Base-by-base conservation (phyloP, 2,888 invertebrate genomes). In the Andrena chrysosceles region DNA sequence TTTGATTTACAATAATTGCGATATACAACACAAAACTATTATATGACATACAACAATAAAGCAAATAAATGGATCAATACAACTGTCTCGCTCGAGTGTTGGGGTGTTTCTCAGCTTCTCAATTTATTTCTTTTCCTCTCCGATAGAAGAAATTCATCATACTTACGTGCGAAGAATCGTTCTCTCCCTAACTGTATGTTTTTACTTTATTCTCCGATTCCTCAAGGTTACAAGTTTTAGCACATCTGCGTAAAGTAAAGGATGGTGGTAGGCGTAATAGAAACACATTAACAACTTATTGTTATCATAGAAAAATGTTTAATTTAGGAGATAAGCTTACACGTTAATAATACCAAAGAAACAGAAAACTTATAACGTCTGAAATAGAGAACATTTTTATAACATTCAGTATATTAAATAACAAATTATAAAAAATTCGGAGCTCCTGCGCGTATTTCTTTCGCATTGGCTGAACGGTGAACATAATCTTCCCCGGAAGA, bases 331-430 rank as follows among this genome's bases (percentile, higher is more conserved):
- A 91, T 91, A 91, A 91, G 90, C 93, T 93, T 93, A 92, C 90
- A 89, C 88, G 90, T 93, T 92, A 93, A 90, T 93, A 92, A 93
- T 93, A 93, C 91, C 89, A 91, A 91, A 92, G 89, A 93, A 92
- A 93, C 89, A 91, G 87, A 92, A 92, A 89, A 91, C 91, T 92
- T 91, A 92, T 91, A 93, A 93, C 92, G 90, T 91, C 89, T 89
- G 84, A 90, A 91, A 93, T 93, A 91, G 90, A 92, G 91, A 93
- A 93, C 90, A 93, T 91, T 90, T 92, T 91, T 82, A 88, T 93
- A 93, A 93, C 92, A 93, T 92, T 90, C 89, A 90, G 92, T 92
- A 92, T 90, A 93, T 93, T 93, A 92, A 92, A 93, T 93, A 94
- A 93, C 93, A 93, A 93, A 93, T 93, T 92, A 93, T 93, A 92